These are phyloP conservation scores for Amniataba percoides DNA, from an alignment of 2,797 vertebrate species.

Conservation along the genomic window DNA sequence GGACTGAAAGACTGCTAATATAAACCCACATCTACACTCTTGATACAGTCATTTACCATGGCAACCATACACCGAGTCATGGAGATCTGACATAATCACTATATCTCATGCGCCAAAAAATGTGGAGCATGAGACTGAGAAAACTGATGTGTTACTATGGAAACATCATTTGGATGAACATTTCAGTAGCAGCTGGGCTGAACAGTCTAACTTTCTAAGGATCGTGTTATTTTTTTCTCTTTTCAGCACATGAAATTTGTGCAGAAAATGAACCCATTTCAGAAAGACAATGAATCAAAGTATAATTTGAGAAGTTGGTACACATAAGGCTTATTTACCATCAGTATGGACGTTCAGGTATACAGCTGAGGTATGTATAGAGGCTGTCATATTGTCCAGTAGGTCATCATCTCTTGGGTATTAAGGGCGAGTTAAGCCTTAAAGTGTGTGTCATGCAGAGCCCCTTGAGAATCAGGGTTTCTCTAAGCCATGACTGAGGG, in stretches of 20 bases:
- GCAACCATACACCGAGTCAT: conserved; percentile 28
- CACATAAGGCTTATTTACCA: neutral
- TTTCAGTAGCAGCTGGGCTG: conserved; percentile 48
- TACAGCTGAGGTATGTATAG: neutral
- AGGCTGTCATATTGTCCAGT: conserved; percentile 5
- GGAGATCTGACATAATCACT: conserved; percentile 40
- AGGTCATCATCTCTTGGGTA: conserved; percentile 15
- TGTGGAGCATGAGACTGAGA: conserved; percentile 37
- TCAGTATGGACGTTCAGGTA: neutral
- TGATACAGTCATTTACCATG: conserved; percentile 17
- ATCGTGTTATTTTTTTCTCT: neutral
- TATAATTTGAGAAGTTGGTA: neutral
- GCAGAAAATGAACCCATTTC: neutral
- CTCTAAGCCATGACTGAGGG: conserved; percentile 17
- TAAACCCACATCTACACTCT: neutral
- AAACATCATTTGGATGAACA: conserved; percentile 60
- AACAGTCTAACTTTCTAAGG: conserved; percentile 33
- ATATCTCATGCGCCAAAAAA: conserved; percentile 37
- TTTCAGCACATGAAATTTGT: conserved; percentile 5
- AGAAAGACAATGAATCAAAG: neutral
- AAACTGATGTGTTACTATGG: conserved; percentile 73
- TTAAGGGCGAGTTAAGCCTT: neutral
- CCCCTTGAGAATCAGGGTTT: conserved; percentile 9
- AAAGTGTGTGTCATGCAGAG: neutral
- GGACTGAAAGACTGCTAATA: neutral